Base-by-base conservation (phyloP, 2,797 vertebrate species). In the Enteromius afrohamiltoni region DNA sequence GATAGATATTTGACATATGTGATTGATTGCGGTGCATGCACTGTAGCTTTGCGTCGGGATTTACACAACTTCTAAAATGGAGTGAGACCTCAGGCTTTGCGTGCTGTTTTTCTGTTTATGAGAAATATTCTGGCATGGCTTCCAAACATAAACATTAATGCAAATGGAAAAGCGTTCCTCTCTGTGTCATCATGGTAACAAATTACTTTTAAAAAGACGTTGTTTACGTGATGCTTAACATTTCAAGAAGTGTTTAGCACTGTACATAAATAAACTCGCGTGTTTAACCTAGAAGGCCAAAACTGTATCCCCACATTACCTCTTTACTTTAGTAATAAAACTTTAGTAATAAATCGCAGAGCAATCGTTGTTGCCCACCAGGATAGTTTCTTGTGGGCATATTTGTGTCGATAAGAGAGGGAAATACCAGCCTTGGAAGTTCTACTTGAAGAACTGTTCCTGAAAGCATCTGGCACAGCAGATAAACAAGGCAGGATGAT, bases 401-500 rank as follows among this genome's bases (percentile, higher is more conserved):
- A 60, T 80, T 82, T 81, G 42, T 49, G 26, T 60, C 29, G 26
- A 62, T 62, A 19, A 64, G 47, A n/a, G 31, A 70, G 65, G 53
- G 42, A 29, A 75, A 80, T 40, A 47, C 23, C 62, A 73, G 47
- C 49, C 76, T 69, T 62, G 26, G 79, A 82, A 11, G 34, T 60
- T 37, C 47, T 34, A 68, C 70, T 60, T 51, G 53, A 78, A 79
- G 82, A 84, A 82, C 77, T 86, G 23, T 64, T 77, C 31, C 37
- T 75, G 74, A 60, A 51, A 79, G 65, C 79, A 84, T 80, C 84
- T 87, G 81, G 79, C 77, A 51, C 45, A 55, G 65, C 47, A 85
- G 82, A 83, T 88, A 90, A 89, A 88, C 74, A 77, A 49, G 34
- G 42, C 34, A 78, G 78, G 80, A 64, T 60, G 53, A 51, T 29